Percentiles rank a stretch among this genome's conserved stretches.
These are phyloP conservation scores for Pseudococcus viburni DNA, from an alignment of 2,888 invertebrate genomes.

Conservation along the genomic window DNA sequence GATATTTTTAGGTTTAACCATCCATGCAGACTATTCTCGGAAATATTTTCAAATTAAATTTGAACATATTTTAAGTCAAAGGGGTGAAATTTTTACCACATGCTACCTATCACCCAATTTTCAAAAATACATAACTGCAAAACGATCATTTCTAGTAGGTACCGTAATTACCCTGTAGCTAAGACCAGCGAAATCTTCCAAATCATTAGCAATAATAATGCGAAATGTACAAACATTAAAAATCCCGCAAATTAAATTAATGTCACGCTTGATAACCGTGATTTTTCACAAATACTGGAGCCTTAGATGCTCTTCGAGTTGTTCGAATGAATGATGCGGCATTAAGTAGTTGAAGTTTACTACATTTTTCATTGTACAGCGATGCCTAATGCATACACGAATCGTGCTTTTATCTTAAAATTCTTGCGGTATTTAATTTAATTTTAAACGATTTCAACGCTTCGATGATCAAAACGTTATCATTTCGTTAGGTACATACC, in stretches of 20 bases:
- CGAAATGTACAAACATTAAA: neutral
- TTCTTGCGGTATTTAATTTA: conserved; percentile 6
- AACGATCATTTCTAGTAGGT: too few species aligned
- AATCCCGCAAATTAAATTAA: conserved; percentile 6
- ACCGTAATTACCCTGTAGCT: too few species aligned
- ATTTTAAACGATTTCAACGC: conserved; percentile 22
- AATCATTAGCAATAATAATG: neutral
- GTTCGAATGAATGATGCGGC: neutral
- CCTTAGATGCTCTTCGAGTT: neutral
- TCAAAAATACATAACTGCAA: too few species aligned
- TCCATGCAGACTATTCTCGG: too few species aligned
- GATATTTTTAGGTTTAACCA: too few species aligned
- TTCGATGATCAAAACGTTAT: neutral
- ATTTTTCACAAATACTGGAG: conserved; percentile 12
- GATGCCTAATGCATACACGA: neutral
- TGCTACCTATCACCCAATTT: too few species aligned
- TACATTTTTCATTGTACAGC: neutral
- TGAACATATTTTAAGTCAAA: too few species aligned
- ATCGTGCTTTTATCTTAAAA: neutral
- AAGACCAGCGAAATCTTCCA: neutral
- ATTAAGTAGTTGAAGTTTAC: neutral
- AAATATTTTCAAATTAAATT: too few species aligned
- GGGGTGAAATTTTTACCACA: too few species aligned
- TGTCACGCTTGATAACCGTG: neutral
- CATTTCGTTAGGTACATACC: neutral